phyloP scores from a whole-genome alignment of 2,113 vertebrate genomes.

The Seriola dumerili region DNA sequence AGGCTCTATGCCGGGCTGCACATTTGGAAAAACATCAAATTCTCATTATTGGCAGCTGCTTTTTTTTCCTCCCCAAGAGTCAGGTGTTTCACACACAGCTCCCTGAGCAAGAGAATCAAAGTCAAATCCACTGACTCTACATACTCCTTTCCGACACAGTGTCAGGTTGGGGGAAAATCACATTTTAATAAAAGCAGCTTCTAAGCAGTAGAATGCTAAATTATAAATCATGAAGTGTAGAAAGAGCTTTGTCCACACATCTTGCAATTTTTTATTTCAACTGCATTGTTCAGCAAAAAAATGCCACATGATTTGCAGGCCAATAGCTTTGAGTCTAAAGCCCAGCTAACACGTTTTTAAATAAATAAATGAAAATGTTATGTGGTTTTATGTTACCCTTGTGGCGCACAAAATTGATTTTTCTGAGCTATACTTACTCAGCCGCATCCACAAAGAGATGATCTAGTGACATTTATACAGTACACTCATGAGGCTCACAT shows the following conservation, averaged over 20 bases:
- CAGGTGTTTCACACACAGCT: conserved; percentile 19
- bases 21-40: conserved; percentile 41
- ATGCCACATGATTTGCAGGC: conserved; percentile 31
- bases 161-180: conserved; percentile 25
- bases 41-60: conserved; percentile 25
- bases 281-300: conserved; percentile 24
- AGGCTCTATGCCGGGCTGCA: neutral
- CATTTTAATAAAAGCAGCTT: conserved; percentile 39
- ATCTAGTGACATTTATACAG: conserved; percentile 70
- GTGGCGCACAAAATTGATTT: conserved; percentile 69
- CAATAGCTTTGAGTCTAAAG: conserved; percentile 33
- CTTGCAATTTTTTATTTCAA: conserved; percentile 26
- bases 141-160: conserved; percentile 30
- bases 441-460: conserved; percentile 67
- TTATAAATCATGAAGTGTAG: neutral
- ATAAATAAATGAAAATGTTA: conserved; percentile 24
- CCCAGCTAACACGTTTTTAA: conserved; percentile 42
- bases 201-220: conserved; percentile 18
- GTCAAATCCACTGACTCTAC: conserved; percentile 20
- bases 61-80: conserved; percentile 3
- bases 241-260: conserved; percentile 14
- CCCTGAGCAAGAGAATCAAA: conserved; percentile 5
- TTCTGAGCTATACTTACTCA: conserved; percentile 68
- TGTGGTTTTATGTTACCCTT: conserved; percentile 69
- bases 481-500: conserved; percentile 52